Base-by-base conservation (phyloP, 2,113 vertebrate species). In the Procapra przewalskii region DNA sequence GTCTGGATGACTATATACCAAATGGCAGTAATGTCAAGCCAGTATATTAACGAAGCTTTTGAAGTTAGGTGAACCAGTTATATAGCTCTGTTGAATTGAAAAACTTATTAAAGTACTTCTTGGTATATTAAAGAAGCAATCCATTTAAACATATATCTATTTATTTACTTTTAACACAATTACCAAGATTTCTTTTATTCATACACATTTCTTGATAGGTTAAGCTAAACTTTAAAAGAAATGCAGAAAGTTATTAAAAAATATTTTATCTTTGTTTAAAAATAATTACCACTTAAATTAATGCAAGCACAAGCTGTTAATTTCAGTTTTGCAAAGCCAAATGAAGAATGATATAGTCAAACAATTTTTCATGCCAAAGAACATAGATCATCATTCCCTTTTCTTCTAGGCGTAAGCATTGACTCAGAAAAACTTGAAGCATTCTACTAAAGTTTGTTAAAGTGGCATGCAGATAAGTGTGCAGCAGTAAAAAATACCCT, bases 301-400 rank as follows among this genome's bases (percentile, higher is more conserved):
- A 14, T 52, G 16, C 12, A 96, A 97, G 80, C 13, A 0, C 80
- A 97, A 94, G 43, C 40, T 82, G 36, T 59, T 92, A 88, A 83
- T 29, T 87, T 94, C 31, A 93, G 17, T 75, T 95, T 81, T 84
- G 60, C 82, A 93, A 96, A 97, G 57, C 62, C 82, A 94, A 91
- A 94, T 83, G 82, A 71, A 86, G 8, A 54, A 94, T 94, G 29
- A 88, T 29, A n/a, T 15, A 71, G 55, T 79, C 52, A 93, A 96
- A 86, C 31, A 94, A 45, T 7, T 91, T 91, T 97, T 85, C 93
- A 94, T 96, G 71, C 48, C 57, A 96, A 86, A 97, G 31, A 52
- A 71, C 27, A 95, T 5, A 85, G 36, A 19, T 91, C 50, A 79
- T n/a, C 17, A n/a, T 15, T 87, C 6, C 16, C 21, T 84, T 93